Evolutionary conservation across 1,140 invertebrate genomes (phyloP).

Genomic region (Drosophila orena): DNA sequence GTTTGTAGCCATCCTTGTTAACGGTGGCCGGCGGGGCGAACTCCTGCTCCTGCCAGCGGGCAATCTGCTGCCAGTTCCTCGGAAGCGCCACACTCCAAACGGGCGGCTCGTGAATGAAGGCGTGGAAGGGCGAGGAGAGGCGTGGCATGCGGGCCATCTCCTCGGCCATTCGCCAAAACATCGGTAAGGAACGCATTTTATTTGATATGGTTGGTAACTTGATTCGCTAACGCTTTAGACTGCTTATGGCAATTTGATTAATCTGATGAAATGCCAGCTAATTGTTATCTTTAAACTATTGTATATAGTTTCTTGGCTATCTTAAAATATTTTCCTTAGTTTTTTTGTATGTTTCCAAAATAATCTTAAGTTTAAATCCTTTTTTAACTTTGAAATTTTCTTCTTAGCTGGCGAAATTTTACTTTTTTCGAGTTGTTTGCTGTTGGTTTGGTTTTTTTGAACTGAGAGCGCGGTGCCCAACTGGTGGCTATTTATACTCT

Average conservation of each 20-base stretch:
- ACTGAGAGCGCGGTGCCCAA: slow-evolving; percentile 24
- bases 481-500: slow-evolving; percentile 59
- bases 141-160: slow-evolving; percentile 69
- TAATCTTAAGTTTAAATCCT: no score
- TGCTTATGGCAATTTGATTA: no score
- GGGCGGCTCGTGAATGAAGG: slow-evolving; percentile 62
- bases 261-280: not conserved
- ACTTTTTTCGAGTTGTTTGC: slow-evolving; percentile 12
- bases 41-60: slow-evolving; percentile 60
- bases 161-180: slow-evolving; percentile 76
- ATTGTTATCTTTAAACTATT: not conserved
- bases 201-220: not conserved
- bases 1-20: slow-evolving; percentile 85
- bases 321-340: no score
- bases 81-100: slow-evolving; percentile 58
- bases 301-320: no score
- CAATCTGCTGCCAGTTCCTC: slow-evolving; percentile 66
- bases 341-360: not conserved
- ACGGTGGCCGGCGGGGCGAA: slow-evolving; percentile 45
- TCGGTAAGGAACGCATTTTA: slow-evolving; percentile 72
- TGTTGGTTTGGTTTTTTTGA: slow-evolving; percentile 13
- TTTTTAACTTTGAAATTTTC: not conserved
- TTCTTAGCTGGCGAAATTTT: slow-evolving; percentile 17
- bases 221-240: no score
- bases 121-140: slow-evolving; percentile 56